These are phyloP conservation scores for Gymnobelideus leadbeateri DNA, from an alignment of 2,113 vertebrate genomes.

Conservation along the genomic window DNA sequence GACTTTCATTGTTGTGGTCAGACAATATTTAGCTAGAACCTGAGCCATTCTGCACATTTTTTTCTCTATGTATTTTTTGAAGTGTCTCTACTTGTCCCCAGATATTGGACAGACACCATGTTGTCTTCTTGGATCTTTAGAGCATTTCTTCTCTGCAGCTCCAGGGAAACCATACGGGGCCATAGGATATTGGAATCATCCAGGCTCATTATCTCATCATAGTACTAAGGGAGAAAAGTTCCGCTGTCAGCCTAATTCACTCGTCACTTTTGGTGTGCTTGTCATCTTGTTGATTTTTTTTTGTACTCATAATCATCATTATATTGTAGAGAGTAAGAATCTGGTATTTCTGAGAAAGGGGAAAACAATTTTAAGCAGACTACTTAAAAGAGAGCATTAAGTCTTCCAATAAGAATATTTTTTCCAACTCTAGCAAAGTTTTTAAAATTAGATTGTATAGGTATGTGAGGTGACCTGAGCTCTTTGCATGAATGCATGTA, in stretches of 20 bases:
- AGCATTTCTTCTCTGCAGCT: neutral
- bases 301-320: neutral
- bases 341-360: neutral
- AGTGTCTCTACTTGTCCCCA: neutral
- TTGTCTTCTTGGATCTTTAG: neutral
- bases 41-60: neutral
- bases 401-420: neutral
- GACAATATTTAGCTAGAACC: neutral
- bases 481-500: constrained; percentile 77
- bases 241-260: neutral
- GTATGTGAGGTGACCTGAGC: constrained; percentile 71
- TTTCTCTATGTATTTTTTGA: neutral
- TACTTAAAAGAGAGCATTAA: neutral
- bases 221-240: neutral
- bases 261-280: neutral
- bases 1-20: neutral
- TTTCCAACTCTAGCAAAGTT: neutral
- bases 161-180: neutral
- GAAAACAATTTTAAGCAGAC: neutral
- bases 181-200: neutral
- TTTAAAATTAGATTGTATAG: neutral
- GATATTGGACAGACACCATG: neutral
- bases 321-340: neutral
- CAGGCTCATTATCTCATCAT: neutral
- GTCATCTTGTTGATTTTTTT: neutral